Base-by-base conservation (phyloP, 2,113 vertebrate genomes). In the Trematocara stigmaticum region DNA sequence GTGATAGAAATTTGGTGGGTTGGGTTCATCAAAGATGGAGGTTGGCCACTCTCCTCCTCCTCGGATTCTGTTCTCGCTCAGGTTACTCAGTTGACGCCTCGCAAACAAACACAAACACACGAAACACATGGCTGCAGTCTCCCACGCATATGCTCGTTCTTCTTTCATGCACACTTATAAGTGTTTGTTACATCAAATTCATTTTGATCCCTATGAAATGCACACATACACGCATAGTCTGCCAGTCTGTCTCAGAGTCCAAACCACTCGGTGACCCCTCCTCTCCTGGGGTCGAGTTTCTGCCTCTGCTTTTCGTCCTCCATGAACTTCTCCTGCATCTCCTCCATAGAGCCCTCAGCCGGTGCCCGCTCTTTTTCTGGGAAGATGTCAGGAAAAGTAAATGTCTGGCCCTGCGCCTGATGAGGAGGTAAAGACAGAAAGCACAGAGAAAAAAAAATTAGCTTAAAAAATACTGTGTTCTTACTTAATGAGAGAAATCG, bases 331-430 rank as follows among this genome's bases (percentile, higher is more conserved):
- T 95, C 85, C 95, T 91, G 96, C 81, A 97, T 89, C 51, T 96
- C 96, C 10, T 95, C 97, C 76, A 88, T 6, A 18, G 94, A 96
- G 12, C 92, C 95, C 85, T 96, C 94, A 49, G 89, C 88, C 2
- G 71, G 7, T 1, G 79, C 81, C 76, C 29, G 26, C 59, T 94
- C 95, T 93, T 95, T 97, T 91, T 96, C 95, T 18, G 92, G 97
- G 94, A 98, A 99, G 87, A 99, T 95, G 88, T 99, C 96, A 7
- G 99, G 99, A 94, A 99, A 99, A 81, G 95, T 94, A 95, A 99
- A 99, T 6, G 97, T 98, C 95, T 98, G 98, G 89, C 96, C 96
- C 29, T 97, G 95, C 3, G 96, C 96, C 98, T 99, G 89, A 87
- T 47, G 78, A 6, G 59, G 52, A 86, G 12, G 23, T 5, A 45